A percentile compares a stretch with the other conserved stretches of the same genome.
phyloP scores from a whole-genome alignment of 1,140 invertebrate genomes.

The Drosophila melanogaster region Release_6_plus_ISO1_MT NT_033777.3:9484501-9485000 shows the following conservation, averaged over 20 bases:
- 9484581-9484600: constrained; percentile 29
- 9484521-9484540: constrained; percentile 19
- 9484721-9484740: constrained; percentile 57
- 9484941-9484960: constrained; percentile 40
- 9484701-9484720: constrained; percentile 78
- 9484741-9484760: constrained; percentile 70
- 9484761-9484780: constrained; percentile 52
- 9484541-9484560: constrained; percentile 26
- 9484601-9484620: constrained; percentile 23
- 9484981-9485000: constrained; percentile 81
- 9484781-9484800: constrained; percentile 31
- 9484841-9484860: constrained; percentile 38
- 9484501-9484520: constrained; percentile 35
- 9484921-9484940: constrained; percentile 33
- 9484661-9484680: constrained; percentile 74
- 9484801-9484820: constrained; percentile 21
- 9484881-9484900: constrained; percentile 45
- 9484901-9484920: constrained; percentile 22
- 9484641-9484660: constrained; percentile 49
- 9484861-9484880: constrained; percentile 1
- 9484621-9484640: constrained; percentile 30
- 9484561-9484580: constrained; percentile 44
- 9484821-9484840: constrained; percentile 53
- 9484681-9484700: constrained; percentile 58
- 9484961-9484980: constrained; percentile 80